Evolutionary conservation across 2,888 invertebrate genomes (phyloP), one percentile per base, ranked within the genome.

Genomic region (Adineta ricciae): DNA sequence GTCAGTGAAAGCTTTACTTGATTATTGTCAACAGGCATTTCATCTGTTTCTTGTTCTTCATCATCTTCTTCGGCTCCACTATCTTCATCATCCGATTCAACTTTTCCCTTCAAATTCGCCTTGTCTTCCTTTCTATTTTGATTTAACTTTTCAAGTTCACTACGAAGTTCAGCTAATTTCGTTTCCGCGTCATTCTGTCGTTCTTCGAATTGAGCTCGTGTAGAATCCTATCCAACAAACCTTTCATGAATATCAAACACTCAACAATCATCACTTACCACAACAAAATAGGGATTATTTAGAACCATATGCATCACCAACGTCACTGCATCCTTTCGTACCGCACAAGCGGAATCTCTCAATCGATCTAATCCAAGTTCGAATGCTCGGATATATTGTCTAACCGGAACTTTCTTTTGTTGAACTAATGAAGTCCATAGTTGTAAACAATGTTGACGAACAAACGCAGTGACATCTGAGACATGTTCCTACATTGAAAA

Each of bases 401-500:
- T 16, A 38, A 78, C 78, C 24, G 78, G 78, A 24, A 78, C 19
- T 41, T 78, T 78, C 19, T 78, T 78, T 41, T 41, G 41, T 78
- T 41, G 41, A 24, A 78, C 41, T 41, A 78, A 41, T 78, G 24
- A 7, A n/a, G 78, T 41, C 78, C 78, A 78, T 78, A 78, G 14
- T 78, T 78, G 78, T 78, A 78, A 78, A 41, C 41, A 38, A 78
- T 78, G 38, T 78, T 38, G 38, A 24, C 78, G 78, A 41, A 78
- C 78, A 78, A 41, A 78, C 11, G 41, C 41, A 24, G 38, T 78
- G 9, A 38, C 41, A 78, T 78, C 78, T 41, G 38, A 78, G 11
- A 78, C 78, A 78, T 78, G 78, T 41, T 78, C 78, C 78, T 78
- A 78, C n/a, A n/a, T n/a, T n/a, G n/a, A n/a, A n/a, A n/a, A n/a